A percentile compares a stretch with the other conserved stretches of the same genome.
Conservation (phyloP, 2,797 vertebrate genomes). For the Avahi laniger region DNA sequence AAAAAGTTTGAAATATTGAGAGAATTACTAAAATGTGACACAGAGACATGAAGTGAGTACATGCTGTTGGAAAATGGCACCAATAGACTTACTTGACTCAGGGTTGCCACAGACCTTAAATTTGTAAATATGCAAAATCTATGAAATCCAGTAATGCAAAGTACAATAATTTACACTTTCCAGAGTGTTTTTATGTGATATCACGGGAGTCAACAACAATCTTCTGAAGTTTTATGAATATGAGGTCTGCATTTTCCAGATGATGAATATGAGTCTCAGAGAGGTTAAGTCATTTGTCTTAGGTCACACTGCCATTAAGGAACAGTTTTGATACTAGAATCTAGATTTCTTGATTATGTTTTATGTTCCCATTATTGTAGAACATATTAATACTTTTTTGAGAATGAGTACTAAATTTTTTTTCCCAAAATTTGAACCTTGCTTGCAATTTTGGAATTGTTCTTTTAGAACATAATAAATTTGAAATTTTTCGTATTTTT, state of each 20-base stretch:
- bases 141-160: not conserved
- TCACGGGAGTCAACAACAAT: not conserved
- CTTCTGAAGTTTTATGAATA: not conserved
- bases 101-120: not conserved
- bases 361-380: not conserved
- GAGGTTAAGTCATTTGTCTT: not conserved
- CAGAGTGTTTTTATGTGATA: not conserved
- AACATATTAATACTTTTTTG: not conserved
- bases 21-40: not conserved
- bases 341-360: not conserved
- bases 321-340: not conserved
- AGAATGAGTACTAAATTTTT: not conserved
- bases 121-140: not conserved
- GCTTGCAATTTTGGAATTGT: not conserved
- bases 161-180: not conserved
- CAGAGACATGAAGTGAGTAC: not conserved
- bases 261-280: not conserved
- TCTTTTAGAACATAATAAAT: not conserved
- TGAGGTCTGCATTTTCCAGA: not conserved
- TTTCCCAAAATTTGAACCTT: not conserved
- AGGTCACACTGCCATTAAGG: not conserved
- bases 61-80: not conserved
- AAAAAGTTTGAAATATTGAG: not conserved
- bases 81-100: not conserved
- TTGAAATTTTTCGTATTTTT: not conserved